These are phyloP conservation scores for Gambusia affinis DNA, from an alignment of 2,113 vertebrate species.

Conservation along the genomic window DNA sequence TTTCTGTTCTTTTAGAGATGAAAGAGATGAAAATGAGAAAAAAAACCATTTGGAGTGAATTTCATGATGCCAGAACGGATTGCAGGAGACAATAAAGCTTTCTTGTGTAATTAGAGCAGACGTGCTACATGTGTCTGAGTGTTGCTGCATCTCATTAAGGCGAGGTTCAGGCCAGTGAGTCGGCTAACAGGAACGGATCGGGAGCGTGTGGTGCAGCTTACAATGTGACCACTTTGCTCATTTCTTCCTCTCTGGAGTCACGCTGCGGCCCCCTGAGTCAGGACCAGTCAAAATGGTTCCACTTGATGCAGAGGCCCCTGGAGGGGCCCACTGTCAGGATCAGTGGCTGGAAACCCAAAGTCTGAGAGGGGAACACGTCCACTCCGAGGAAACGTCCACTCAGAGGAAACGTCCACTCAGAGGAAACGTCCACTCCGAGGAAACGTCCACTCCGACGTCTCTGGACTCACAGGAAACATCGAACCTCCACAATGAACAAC, in stretches of 20 bases:
- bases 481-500: background rate
- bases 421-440: background rate
- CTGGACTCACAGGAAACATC: background rate
- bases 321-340: conserved; percentile 46
- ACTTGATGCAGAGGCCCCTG: conserved; percentile 50
- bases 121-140: conserved; percentile 76
- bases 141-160: conserved; percentile 73
- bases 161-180: conserved; percentile 60
- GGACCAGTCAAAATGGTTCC: conserved; percentile 59
- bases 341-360: conserved; percentile 10
- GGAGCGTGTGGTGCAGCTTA: conserved; percentile 54
- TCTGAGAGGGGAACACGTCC: conserved; percentile 8
- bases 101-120: conserved; percentile 71
- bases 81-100: conserved; percentile 45
- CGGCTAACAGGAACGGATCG: conserved; percentile 53
- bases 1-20: background rate
- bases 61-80: conserved; percentile 46
- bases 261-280: conserved; percentile 37
- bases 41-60: conserved; percentile 39
- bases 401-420: background rate
- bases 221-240: conserved; percentile 28
- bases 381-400: background rate
- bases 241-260: conserved; percentile 44
- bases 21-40: background rate
- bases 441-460: background rate